Evolutionary conservation across 2,888 invertebrate species (phyloP).

Genomic region (Anarsia innoxiella): DNA sequence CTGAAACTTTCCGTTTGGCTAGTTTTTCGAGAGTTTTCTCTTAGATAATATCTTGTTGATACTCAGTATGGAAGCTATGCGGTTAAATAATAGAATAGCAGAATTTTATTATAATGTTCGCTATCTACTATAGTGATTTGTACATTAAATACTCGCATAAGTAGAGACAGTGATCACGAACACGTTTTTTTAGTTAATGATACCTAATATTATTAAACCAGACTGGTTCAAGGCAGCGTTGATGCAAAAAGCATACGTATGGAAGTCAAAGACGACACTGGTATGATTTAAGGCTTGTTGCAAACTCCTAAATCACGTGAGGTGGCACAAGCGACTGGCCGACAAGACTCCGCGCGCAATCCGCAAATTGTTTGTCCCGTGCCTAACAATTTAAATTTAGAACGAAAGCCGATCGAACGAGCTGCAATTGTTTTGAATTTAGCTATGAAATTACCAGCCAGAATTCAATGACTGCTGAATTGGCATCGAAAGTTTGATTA

Average conservation of each 20-base stretch:
- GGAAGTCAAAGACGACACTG: constrained; percentile 43
- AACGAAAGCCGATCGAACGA: constrained; percentile 62
- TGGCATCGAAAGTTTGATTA: constrained; percentile 51
- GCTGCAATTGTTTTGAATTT: constrained; percentile 63
- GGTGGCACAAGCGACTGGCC: constrained; percentile 52
- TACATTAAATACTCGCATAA: too few species aligned
- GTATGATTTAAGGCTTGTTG: constrained; percentile 61
- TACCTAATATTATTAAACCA: too few species aligned
- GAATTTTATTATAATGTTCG: too few species aligned
- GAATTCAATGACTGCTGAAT: constrained; percentile 42
- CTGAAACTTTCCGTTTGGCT: too few species aligned
- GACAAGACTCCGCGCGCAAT: constrained; percentile 62
- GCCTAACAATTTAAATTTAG: constrained; percentile 72
- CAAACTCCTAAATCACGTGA: constrained; percentile 64
- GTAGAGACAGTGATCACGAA: too few species aligned
- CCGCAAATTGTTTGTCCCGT: constrained; percentile 70
- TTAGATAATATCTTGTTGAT: too few species aligned
- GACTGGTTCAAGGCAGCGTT: too few species aligned
- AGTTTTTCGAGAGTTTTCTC: too few species aligned
- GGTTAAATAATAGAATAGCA: too few species aligned
- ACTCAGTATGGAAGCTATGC: too few species aligned
- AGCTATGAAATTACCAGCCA: constrained; percentile 36
- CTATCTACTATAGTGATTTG: too few species aligned
- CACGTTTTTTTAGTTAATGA: too few species aligned
- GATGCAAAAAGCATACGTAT: constrained; percentile 52